A percentile compares a stretch with the other conserved stretches of the same genome.
Conservation (phyloP, 2,113 vertebrate genomes). For the Anolis carolinensis region DNA sequence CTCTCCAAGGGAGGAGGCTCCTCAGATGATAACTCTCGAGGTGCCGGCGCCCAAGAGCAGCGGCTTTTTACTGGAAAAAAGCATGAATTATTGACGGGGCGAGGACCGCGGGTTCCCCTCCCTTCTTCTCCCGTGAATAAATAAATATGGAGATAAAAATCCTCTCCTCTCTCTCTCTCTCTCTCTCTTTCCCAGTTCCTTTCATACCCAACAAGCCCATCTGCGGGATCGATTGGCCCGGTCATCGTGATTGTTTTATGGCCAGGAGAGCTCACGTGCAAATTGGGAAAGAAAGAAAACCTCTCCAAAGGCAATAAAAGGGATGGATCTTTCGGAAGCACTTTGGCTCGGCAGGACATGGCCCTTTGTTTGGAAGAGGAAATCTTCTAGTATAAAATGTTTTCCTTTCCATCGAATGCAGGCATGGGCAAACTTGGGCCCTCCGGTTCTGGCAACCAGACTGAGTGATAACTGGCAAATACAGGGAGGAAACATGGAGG, state of each 20-base stretch:
- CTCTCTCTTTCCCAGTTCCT: background rate
- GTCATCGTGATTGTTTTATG: constrained; percentile 54
- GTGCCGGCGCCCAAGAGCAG: background rate
- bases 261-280: background rate
- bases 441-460: no score
- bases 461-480: no score
- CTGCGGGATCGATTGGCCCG: constrained; percentile 24
- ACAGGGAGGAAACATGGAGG: no score
- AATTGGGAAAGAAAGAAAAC: background rate
- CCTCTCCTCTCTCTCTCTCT: background rate
- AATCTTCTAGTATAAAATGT: no score
- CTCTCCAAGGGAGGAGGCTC: background rate
- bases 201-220: constrained; percentile 31
- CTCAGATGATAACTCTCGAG: background rate
- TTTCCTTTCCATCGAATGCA: no score
- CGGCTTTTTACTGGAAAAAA: constrained; percentile 70
- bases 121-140: constrained; percentile 76
- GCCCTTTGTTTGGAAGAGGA: no score
- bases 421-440: no score
- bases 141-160: constrained; percentile 57
- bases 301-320: constrained; percentile 21
- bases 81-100: constrained; percentile 75
- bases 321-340: background rate
- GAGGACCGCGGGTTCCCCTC: constrained; percentile 25
- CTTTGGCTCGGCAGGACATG: background rate